These are phyloP conservation scores for Lordiphosa clarofinis DNA, from an alignment of 1,140 invertebrate genomes.

Conservation along the genomic window DNA sequence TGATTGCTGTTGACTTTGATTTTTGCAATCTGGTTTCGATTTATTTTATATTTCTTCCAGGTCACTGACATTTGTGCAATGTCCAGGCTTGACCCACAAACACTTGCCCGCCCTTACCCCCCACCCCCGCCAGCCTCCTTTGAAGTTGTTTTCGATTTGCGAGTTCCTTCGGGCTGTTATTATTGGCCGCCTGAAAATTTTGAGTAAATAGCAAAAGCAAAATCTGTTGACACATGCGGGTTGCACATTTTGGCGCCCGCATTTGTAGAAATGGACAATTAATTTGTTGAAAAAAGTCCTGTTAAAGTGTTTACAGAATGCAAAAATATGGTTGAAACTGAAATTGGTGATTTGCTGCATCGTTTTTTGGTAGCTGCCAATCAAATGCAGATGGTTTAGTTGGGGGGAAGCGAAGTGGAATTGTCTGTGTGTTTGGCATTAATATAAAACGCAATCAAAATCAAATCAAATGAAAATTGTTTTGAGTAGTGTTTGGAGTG, in stretches of 20 bases:
- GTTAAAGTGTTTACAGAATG: slow-evolving; percentile 41
- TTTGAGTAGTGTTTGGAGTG: slow-evolving; percentile 46
- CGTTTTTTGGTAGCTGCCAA: slow-evolving; percentile 18
- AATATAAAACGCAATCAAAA: slow-evolving; percentile 74
- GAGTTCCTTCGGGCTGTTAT: slow-evolving; percentile 15
- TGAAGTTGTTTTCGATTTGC: slow-evolving; percentile 8
- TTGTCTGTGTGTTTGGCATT: slow-evolving; percentile 45
- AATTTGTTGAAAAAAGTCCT: slow-evolving; percentile 18
- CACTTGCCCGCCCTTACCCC: slow-evolving; percentile 12
- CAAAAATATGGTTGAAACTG: slow-evolving; percentile 14
- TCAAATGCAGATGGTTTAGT: background rate
- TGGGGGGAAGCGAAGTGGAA: background rate
- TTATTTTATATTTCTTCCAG: slow-evolving; percentile 71
- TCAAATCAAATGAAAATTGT: slow-evolving; percentile 77
- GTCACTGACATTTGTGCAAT: slow-evolving; percentile 62
- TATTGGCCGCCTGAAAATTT: slow-evolving; percentile 52
- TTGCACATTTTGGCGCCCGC: slow-evolving; percentile 59
- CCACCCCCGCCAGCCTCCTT: slow-evolving; percentile 18
- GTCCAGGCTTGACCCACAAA: slow-evolving; percentile 21
- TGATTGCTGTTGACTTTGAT: slow-evolving; percentile 77
- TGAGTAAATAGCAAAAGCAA: slow-evolving; percentile 58
- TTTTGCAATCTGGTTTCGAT: slow-evolving; percentile 72
- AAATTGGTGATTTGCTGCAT: background rate
- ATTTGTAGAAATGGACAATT: slow-evolving; percentile 20
- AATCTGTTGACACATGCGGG: slow-evolving; percentile 68